Base-by-base conservation (phyloP, 2,888 invertebrate genomes). In the Nephrotoma appendiculata region DNA sequence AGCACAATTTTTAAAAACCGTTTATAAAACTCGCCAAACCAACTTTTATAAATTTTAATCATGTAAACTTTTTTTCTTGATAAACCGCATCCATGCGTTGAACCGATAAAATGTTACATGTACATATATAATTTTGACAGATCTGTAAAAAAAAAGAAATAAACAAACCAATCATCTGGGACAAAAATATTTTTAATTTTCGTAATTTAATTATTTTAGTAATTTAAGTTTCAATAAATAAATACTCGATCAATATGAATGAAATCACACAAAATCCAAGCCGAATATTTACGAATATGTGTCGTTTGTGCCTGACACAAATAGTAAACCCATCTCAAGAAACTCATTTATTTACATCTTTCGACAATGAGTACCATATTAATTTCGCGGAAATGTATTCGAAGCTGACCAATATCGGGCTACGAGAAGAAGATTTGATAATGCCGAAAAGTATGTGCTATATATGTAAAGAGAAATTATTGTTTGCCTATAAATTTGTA, bases 1-100 rank as follows among this genome's bases (percentile, higher is more conserved):
- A 0, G 93, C 93, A 0, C 89, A 90, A 83, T 92, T 93, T 88
- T 94, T 93, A 90, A 93, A 93, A 88, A 90, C 93, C 85, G 91
- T 95, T 41, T 92, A 93, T 83, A 91, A 91, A 87, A 91, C 92
- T 0, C 42, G 84, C 7, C 71, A 5, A 71, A 71, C 71, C 9
- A 11, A 71, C 9, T 57, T 57, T 57, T 15, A 15, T 15, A 15
- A 57, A 57, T 57, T 19, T 5, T 71, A 71, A 31, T 31, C 31
- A 71, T 71, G 31, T 71, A 31, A 71, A 19, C 71, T 52, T n/a
- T 52, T 52, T 5, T 57, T 57, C 5, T 7, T 15, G 31, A 71
- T 71, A 0, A 31, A 71, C 71, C 71, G 71, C 71, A 9, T 31
- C 31, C 5, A 15, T 52, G 52, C 52, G 52, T 31, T 31, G 31